phyloP scores from a whole-genome alignment of 2,797 vertebrate genomes.

The Novumbra hubbsi region DNA sequence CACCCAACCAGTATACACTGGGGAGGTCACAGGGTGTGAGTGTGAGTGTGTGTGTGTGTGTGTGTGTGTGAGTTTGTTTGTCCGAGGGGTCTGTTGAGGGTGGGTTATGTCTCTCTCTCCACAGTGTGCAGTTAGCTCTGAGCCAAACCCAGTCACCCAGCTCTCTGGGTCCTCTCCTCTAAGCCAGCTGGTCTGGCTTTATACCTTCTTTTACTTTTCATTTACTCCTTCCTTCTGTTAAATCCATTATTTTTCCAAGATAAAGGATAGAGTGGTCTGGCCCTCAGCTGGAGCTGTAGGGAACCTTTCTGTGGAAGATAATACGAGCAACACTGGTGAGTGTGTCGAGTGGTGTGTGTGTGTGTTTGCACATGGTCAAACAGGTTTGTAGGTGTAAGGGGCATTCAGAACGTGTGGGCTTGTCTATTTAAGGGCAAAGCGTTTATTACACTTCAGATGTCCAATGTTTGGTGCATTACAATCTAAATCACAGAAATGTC shows the following conservation, averaged over 20 bases:
- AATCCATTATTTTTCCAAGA: constrained; percentile 47
- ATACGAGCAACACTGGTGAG: constrained; percentile 47
- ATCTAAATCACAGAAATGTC: not conserved
- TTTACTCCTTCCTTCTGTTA: constrained; percentile 18
- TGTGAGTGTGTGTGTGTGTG: constrained; percentile 15
- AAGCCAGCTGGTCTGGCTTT: constrained; percentile 82
- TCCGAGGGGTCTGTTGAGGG: constrained; percentile 24
- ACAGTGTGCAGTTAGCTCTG: constrained; percentile 58
- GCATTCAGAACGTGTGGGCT: not conserved
- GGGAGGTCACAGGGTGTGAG: constrained; percentile 57
- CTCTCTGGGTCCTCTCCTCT: constrained; percentile 57
- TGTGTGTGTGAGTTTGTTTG: constrained; percentile 1
- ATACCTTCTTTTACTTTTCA: constrained; percentile 19
- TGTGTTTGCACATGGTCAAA: not conserved
- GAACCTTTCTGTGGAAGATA: constrained; percentile 65
- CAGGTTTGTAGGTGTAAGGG: constrained; percentile 10
- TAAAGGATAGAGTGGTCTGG: constrained; percentile 33
- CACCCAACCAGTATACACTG: constrained; percentile 31
- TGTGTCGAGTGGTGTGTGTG: not conserved
- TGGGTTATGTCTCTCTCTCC: constrained; percentile 34
- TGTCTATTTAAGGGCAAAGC: not conserved
- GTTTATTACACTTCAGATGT: not conserved
- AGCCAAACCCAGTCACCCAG: constrained; percentile 62
- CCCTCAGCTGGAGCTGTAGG: constrained; percentile 71
- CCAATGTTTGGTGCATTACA: not conserved